A percentile compares a stretch with the other conserved stretches of the same genome.
Evolutionary conservation across 2,113 vertebrate species (phyloP).

Genomic region (Oncorhynchus tshawytscha): DNA sequence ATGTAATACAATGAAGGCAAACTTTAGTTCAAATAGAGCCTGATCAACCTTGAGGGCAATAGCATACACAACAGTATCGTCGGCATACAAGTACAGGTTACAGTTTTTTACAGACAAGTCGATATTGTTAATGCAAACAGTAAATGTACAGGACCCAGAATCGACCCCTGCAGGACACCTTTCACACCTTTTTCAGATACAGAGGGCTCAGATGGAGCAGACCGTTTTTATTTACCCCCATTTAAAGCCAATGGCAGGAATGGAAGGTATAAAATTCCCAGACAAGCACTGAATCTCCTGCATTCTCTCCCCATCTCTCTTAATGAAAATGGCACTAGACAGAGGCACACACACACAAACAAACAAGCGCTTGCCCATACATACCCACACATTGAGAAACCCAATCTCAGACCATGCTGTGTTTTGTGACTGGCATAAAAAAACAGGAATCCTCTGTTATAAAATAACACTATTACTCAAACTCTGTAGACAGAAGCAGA

Average conservation of each 20-base stretch:
- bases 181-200: too few relatives aligned
- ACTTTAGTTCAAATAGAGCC: too few relatives aligned
- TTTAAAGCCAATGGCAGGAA: background rate
- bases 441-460: background rate
- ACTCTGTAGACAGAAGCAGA: background rate
- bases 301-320: background rate
- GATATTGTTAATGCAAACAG: too few relatives aligned
- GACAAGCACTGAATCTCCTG: background rate
- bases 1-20: too few relatives aligned
- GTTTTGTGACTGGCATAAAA: background rate
- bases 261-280: background rate
- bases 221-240: background rate
- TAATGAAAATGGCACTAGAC: background rate
- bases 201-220: background rate
- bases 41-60: too few relatives aligned
- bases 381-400: slow-evolving; percentile 7
- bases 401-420: background rate
- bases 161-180: too few relatives aligned
- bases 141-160: too few relatives aligned
- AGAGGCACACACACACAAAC: background rate
- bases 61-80: too few relatives aligned
- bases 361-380: background rate
- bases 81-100: too few relatives aligned
- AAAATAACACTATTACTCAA: background rate
- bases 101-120: too few relatives aligned